These are phyloP conservation scores for Diaperis boleti DNA, from an alignment of 2,888 invertebrate genomes.

Conservation along the genomic window DNA sequence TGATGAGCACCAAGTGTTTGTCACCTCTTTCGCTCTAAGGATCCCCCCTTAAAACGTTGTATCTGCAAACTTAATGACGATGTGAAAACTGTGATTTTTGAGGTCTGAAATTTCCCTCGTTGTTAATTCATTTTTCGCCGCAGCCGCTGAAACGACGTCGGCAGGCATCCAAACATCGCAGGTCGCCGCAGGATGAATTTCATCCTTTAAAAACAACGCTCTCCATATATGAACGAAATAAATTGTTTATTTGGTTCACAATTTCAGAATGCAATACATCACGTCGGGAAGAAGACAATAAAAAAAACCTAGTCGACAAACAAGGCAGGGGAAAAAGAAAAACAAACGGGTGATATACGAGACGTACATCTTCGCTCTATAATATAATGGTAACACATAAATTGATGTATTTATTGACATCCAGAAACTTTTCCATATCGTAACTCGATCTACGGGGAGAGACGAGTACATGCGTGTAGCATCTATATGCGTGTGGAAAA, in stretches of 20 bases:
- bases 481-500: constrained; percentile 56
- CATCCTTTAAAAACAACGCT: constrained; percentile 13
- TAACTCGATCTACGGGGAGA: constrained; percentile 43
- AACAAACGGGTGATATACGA: constrained; percentile 38
- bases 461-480: constrained; percentile 56
- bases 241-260: constrained; percentile 41
- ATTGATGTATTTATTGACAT: constrained; percentile 49
- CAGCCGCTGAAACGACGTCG: constrained; percentile 10
- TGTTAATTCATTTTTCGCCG: too few species aligned
- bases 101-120: too few species aligned
- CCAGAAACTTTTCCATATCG: constrained; percentile 46
- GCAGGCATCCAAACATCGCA: constrained; percentile 15
- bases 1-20: too few species aligned
- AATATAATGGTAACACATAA: constrained; percentile 41
- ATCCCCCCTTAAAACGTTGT: too few species aligned
- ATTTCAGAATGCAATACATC: constrained; percentile 37
- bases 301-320: constrained; percentile 26
- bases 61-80: too few species aligned
- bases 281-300: constrained; percentile 30
- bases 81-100: too few species aligned
- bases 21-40: too few species aligned
- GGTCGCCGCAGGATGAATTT: neutral
- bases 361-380: constrained; percentile 37
- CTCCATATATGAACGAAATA: constrained; percentile 34
- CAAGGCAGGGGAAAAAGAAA: constrained; percentile 15